Percentiles rank a stretch among this genome's conserved stretches.
Conservation (phyloP, 1,140 invertebrate species). For the Papilio aristodemus region DNA sequence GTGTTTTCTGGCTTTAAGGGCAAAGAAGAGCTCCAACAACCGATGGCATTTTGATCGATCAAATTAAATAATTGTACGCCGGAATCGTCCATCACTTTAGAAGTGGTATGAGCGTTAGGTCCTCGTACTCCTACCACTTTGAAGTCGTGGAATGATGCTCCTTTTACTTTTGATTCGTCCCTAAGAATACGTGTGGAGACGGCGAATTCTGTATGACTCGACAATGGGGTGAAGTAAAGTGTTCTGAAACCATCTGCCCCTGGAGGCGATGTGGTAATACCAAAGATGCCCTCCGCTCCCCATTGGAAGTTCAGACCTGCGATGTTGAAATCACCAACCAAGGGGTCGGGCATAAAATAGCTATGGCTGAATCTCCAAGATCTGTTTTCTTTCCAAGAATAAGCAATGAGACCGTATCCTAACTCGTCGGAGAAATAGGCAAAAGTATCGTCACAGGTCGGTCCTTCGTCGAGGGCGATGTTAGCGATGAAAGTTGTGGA, state of each 20-base stretch:
- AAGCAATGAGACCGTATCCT: conserved; percentile 89
- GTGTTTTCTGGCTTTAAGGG: conserved; percentile 85
- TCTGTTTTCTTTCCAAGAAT: conserved; percentile 87
- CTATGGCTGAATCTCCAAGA: conserved; percentile 89
- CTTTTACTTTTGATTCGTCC: conserved; percentile 83
- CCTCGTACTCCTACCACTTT: conserved; percentile 85
- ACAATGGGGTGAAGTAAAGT: conserved; percentile 88
- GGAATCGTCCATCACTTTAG: conserved; percentile 86
- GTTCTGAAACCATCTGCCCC: conserved; percentile 84
- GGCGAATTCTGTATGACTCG: conserved; percentile 88
- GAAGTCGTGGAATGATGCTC: conserved; percentile 86
- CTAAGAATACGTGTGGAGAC: conserved; percentile 87
- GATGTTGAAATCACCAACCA: conserved; percentile 88
- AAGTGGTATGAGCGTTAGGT: conserved; percentile 84
- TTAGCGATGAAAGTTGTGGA: conserved; percentile 90
- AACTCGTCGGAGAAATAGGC: conserved; percentile 91
- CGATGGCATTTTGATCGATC: conserved; percentile 89
- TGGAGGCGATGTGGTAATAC: conserved; percentile 85
- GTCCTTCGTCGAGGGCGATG: conserved; percentile 88
- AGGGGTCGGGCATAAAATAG: conserved; percentile 89
- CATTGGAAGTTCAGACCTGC: conserved; percentile 91
- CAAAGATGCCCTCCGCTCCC: conserved; percentile 90
- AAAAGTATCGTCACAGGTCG: conserved; percentile 87
- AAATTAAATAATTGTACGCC: conserved; percentile 89
- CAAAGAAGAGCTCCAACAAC: conserved; percentile 88